Evolutionary conservation across 2,888 invertebrate species (phyloP).

Genomic region (Imbricaverruca yamaguchii): DNA sequence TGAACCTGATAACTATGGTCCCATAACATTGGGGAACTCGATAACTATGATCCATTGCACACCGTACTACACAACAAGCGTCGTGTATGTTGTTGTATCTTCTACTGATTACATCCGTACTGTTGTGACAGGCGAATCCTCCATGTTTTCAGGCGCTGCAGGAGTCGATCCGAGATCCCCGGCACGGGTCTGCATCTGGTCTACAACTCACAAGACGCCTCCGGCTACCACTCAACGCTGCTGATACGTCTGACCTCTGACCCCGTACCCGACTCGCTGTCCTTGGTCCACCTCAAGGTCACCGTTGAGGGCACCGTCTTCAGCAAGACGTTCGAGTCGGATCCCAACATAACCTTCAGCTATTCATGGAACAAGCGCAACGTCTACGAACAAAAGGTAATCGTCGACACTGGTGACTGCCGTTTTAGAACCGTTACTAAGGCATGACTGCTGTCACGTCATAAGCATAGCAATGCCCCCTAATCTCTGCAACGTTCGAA

Average conservation of each 20-base stretch:
- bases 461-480: no score
- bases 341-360: slow-evolving; percentile 86
- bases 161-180: slow-evolving; percentile 86
- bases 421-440: no score
- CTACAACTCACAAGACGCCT: slow-evolving; percentile 90
- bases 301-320: slow-evolving; percentile 41
- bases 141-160: slow-evolving; percentile 69
- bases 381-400: slow-evolving; percentile 89
- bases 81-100: no score
- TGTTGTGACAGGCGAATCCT: no score
- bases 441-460: no score
- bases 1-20: no score
- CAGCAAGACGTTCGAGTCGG: slow-evolving; percentile 89
- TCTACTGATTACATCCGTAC: no score
- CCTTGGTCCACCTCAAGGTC: slow-evolving; percentile 71
- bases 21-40: no score
- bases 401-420: background rate
- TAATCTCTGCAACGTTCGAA: no score
- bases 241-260: slow-evolving; percentile 78
- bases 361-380: slow-evolving; percentile 98
- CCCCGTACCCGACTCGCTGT: slow-evolving; percentile 67
- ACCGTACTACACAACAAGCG: no score
- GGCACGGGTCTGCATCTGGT: slow-evolving; percentile 88
- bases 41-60: no score
- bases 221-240: slow-evolving; percentile 88